Conservation (phyloP, 2,113 vertebrate species). For the Hydrochoerus hydrochaeris region DNA sequence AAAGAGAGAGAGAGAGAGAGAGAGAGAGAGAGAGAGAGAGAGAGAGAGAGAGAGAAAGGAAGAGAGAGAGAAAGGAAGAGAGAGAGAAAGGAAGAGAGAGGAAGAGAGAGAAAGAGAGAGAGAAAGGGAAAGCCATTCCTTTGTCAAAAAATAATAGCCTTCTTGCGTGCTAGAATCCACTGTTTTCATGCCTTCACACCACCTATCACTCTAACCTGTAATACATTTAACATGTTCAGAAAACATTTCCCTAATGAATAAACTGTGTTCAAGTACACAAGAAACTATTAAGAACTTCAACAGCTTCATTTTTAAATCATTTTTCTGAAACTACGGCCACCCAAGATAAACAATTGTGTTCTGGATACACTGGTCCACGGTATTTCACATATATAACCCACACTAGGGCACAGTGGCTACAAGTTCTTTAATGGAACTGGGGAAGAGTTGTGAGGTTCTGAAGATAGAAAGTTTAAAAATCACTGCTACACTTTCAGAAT, state of each 20-base stretch:
- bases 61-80: too few relatives aligned
- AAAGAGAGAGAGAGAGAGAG: neutral
- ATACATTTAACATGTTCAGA: neutral
- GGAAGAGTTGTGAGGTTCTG: neutral
- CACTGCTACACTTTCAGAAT: neutral
- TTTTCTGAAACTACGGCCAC: conserved; percentile 17
- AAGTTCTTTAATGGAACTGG: neutral
- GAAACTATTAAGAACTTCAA: neutral
- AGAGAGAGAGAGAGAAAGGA: neutral
- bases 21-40: too few relatives aligned
- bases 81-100: neutral
- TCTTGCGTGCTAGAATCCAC: neutral
- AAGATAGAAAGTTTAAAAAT: conserved; percentile 1
- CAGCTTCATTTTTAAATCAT: neutral
- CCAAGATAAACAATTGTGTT: neutral
- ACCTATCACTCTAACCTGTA: neutral
- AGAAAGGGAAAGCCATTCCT: neutral
- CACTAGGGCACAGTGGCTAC: neutral
- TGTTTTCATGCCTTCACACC: neutral
- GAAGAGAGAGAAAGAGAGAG: neutral
- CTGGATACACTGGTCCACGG: neutral
- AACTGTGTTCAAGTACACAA: neutral
- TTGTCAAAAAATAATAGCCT: neutral
- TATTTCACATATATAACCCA: neutral
- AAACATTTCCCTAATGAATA: neutral